These are phyloP conservation scores for Dasysyrphus albostriatus DNA, from an alignment of 2,888 invertebrate species.

Conservation along the genomic window DNA sequence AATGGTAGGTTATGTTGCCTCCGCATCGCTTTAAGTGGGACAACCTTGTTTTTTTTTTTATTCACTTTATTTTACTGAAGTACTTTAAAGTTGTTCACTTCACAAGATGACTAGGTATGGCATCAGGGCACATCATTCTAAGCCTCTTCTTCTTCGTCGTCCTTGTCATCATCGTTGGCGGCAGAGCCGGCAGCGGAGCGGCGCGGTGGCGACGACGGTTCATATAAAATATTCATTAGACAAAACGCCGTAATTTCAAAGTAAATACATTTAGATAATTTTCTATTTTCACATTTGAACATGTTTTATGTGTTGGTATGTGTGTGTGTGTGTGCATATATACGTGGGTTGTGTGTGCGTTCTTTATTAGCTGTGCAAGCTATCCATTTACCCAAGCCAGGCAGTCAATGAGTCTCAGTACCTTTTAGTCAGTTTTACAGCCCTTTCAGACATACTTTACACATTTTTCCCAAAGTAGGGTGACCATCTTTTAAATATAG, in stretches of 20 bases:
- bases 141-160: background rate
- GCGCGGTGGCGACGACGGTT: conserved; percentile 5
- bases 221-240: conserved; percentile 74
- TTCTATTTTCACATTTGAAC: conserved; percentile 72
- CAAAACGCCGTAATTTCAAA: conserved; percentile 72
- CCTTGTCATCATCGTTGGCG: background rate
- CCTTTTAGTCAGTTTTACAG: conserved; percentile 49
- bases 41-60: conserved; percentile 52
- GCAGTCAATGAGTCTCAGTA: conserved; percentile 51
- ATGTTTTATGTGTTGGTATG: conserved; percentile 25
- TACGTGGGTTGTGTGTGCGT: conserved; percentile 58
- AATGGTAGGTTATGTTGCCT: conserved; percentile 19
- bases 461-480: conserved; percentile 22
- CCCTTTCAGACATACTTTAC: conserved; percentile 44
- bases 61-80: conserved; percentile 40
- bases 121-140: conserved; percentile 6
- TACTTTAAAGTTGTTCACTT: conserved; percentile 73
- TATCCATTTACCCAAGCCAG: conserved; percentile 33
- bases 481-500: background rate
- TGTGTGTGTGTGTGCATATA: conserved; percentile 46
- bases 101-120: conserved; percentile 22
- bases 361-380: conserved; percentile 64
- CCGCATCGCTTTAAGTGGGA: conserved; percentile 59
- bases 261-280: conserved; percentile 76
- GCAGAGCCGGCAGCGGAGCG: background rate